A percentile compares a stretch with the other conserved stretches of the same genome.
These are phyloP conservation scores for Drosophila anomalata DNA, from an alignment of 2,888 invertebrate species.

Conservation along the genomic window DNA sequence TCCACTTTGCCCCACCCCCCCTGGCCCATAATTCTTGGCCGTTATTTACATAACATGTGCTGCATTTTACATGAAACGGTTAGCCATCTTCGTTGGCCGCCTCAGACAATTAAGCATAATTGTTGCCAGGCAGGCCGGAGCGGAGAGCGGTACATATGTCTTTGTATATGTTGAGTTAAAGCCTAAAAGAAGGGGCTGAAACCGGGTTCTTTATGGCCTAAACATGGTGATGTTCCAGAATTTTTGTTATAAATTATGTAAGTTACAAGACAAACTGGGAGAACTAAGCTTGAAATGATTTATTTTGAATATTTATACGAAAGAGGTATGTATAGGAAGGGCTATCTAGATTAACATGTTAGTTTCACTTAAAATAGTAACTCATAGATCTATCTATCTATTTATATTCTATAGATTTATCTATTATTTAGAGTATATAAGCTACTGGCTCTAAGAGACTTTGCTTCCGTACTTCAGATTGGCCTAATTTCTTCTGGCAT, in stretches of 20 bases:
- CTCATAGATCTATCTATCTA: too few relatives aligned
- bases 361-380: too few relatives aligned
- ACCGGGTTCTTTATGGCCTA: not conserved
- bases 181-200: not conserved
- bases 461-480: not conserved
- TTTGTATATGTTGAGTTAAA: conserved; percentile 3
- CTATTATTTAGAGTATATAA: too few relatives aligned
- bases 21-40: conserved; percentile 7
- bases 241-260: not conserved
- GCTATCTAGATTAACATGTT: too few relatives aligned
- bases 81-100: conserved; percentile 30
- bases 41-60: conserved; percentile 57
- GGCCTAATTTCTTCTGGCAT: conserved; percentile 17
- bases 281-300: too few relatives aligned
- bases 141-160: not conserved
- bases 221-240: not conserved
- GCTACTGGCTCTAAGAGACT: not conserved
- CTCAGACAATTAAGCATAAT: conserved; percentile 47
- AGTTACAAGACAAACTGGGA: not conserved
- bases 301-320: too few relatives aligned
- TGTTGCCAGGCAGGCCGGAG: conserved; percentile 14
- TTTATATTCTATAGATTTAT: too few relatives aligned
- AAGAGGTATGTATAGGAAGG: too few relatives aligned
- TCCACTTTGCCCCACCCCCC: conserved; percentile 16
- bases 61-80: conserved; percentile 42